Percentiles rank a stretch among this genome's conserved stretches.
phyloP scores from a whole-genome alignment of 2,888 invertebrate genomes.

The Perithous albicinctus region DNA sequence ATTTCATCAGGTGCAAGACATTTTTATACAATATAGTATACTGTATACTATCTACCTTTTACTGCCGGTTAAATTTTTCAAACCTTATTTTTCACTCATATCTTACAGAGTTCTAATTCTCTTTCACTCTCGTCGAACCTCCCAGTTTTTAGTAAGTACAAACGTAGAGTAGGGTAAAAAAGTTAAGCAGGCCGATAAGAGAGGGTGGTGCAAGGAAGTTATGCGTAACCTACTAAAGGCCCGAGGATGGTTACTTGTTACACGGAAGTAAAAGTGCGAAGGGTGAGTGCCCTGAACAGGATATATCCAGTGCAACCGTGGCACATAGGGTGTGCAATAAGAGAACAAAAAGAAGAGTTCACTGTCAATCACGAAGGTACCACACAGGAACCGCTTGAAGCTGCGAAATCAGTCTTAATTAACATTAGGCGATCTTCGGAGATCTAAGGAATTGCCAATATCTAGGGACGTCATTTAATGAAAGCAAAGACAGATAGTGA shows the following conservation, averaged over 20 bases:
- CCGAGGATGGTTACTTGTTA: not conserved
- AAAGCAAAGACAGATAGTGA: not conserved
- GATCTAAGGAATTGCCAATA: slow-evolving; percentile 29
- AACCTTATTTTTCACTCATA: not conserved
- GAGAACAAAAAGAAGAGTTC: slow-evolving; percentile 17
- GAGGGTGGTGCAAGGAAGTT: not conserved
- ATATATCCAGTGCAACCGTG: not conserved
- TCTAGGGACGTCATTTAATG: slow-evolving; percentile 25
- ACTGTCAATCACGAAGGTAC: slow-evolving; percentile 45
- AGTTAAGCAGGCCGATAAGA: not conserved
- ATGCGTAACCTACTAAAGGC: not conserved
- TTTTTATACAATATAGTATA: not conserved
- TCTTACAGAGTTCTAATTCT: not conserved
- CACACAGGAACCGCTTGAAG: not conserved
- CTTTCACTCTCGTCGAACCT: not conserved
- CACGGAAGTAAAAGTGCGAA: not conserved
- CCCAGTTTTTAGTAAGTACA: not conserved
- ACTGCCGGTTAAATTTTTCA: not conserved
- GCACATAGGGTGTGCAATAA: not conserved
- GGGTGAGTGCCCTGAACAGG: not conserved
- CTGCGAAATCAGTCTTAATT: slow-evolving; percentile 48
- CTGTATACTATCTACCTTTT: not conserved
- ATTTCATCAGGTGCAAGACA: too few species aligned
- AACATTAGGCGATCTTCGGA: slow-evolving; percentile 44
- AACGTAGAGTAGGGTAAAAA: not conserved